Conservation (phyloP, 2,888 invertebrate species). For the Morpho deidamia region DNA sequence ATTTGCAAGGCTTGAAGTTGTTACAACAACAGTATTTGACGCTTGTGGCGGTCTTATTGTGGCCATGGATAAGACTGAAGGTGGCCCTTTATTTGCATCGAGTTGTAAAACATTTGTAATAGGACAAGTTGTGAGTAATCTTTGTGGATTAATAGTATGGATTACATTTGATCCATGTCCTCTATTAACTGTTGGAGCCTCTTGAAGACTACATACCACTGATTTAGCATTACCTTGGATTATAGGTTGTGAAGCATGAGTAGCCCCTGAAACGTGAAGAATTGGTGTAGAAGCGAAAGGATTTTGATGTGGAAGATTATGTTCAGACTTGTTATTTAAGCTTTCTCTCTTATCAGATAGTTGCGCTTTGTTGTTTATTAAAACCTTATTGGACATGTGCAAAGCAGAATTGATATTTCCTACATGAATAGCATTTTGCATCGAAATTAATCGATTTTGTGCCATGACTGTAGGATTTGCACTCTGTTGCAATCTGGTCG, state of each 20-base stretch:
- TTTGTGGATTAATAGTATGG: constrained; percentile 57
- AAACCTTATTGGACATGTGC: constrained; percentile 58
- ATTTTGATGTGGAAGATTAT: constrained; percentile 44
- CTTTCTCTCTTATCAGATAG: constrained; percentile 57
- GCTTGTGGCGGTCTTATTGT: constrained; percentile 52
- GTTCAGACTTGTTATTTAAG: constrained; percentile 49
- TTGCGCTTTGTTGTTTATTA: constrained; percentile 51
- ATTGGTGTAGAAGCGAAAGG: constrained; percentile 48
- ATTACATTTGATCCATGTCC: constrained; percentile 58
- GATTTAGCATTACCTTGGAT: constrained; percentile 57
- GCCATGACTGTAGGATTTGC: constrained; percentile 63
- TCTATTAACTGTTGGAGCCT: constrained; percentile 44
- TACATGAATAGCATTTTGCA: constrained; percentile 61
- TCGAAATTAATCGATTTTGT: constrained; percentile 65
- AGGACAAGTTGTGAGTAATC: constrained; percentile 50
- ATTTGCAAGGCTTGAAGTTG: constrained; percentile 49
- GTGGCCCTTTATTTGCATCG: constrained; percentile 50
- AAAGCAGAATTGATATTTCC: constrained; percentile 51
- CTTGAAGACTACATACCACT: constrained; percentile 48
- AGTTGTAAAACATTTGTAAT: constrained; percentile 54
- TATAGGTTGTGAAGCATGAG: constrained; percentile 46
- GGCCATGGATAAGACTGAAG: constrained; percentile 61
- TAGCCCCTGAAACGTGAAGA: constrained; percentile 49
- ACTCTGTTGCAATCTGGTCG: constrained; percentile 52
- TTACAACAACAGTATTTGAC: constrained; percentile 42